Percentiles rank a stretch among this genome's conserved stretches.
Evolutionary conservation across 2,888 invertebrate genomes (phyloP).

Genomic region (Athalia cordata): DNA sequence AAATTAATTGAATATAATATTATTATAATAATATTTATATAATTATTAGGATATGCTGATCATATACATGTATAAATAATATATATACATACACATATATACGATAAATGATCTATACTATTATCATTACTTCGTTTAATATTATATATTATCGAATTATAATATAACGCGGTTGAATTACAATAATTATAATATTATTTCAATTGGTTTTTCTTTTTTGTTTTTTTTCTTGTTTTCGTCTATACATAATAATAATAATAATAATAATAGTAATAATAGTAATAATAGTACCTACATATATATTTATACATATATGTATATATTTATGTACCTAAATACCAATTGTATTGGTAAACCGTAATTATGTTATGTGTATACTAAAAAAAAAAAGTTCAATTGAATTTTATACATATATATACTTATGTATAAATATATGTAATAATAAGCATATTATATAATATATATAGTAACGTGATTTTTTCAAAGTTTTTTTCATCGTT

Average conservation of each 20-base stretch:
- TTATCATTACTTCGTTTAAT: too few species aligned
- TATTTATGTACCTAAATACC: not conserved
- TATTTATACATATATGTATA: conserved; percentile 2
- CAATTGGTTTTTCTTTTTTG: too few species aligned
- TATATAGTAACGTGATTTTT: not conserved
- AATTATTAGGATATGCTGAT: not conserved
- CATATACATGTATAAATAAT: too few species aligned
- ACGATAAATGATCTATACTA: too few species aligned
- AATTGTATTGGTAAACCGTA: conserved; percentile 1
- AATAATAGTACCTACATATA: not conserved
- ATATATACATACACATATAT: too few species aligned
- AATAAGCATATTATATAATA: conserved; percentile 1
- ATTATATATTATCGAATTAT: too few species aligned
- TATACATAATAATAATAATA: not conserved
- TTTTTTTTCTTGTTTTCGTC: too few species aligned
- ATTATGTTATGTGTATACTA: too few species aligned
- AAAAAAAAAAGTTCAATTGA: too few species aligned
- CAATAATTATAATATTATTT: too few species aligned
- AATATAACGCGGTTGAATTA: too few species aligned
- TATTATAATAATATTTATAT: not conserved
- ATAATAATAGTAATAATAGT: not conserved
- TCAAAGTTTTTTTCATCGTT: not conserved
- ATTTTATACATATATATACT: not conserved
- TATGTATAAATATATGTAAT: not conserved
- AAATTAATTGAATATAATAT: not conserved